Conservation (phyloP, 1,140 invertebrate genomes). For the Dermatophagoides farinae region DNA sequence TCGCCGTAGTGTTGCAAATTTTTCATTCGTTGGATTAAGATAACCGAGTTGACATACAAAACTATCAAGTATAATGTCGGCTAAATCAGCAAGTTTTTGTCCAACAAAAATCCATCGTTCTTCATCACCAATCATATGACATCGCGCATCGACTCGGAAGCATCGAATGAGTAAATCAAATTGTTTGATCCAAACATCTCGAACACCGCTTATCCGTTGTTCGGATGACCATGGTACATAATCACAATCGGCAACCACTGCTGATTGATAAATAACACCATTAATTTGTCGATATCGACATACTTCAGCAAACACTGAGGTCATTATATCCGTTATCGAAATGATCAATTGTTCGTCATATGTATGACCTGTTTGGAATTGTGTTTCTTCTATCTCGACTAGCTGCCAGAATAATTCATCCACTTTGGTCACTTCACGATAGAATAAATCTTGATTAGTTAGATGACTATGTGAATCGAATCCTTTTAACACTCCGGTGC, state of each 20-base stretch:
- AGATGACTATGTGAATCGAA: conserved; percentile 25
- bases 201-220: conserved; percentile 23
- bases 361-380: conserved; percentile 10
- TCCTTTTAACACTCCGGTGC: background rate
- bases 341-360: conserved; percentile 20
- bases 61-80: conserved; percentile 54
- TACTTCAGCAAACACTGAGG: conserved; percentile 23
- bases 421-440: conserved; percentile 37
- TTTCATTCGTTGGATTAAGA: conserved; percentile 28
- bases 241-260: conserved; percentile 20
- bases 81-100: conserved; percentile 44
- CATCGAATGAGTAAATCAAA: conserved; percentile 20
- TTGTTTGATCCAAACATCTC: conserved; percentile 26
- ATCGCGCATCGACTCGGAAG: background rate
- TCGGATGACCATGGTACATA: conserved; percentile 30
- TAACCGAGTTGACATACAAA: conserved; percentile 45
- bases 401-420: conserved; percentile 24
- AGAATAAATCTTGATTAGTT: conserved; percentile 44
- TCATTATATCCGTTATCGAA: conserved; percentile 23
- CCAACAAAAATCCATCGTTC: conserved; percentile 31
- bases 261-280: conserved; percentile 18
- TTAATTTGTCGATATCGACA: conserved; percentile 22
- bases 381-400: conserved; percentile 22
- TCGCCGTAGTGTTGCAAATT: conserved; percentile 35
- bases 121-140: conserved; percentile 13